phyloP scores from a whole-genome alignment of 2,797 vertebrate species.

The Glossophaga mutica region DNA sequence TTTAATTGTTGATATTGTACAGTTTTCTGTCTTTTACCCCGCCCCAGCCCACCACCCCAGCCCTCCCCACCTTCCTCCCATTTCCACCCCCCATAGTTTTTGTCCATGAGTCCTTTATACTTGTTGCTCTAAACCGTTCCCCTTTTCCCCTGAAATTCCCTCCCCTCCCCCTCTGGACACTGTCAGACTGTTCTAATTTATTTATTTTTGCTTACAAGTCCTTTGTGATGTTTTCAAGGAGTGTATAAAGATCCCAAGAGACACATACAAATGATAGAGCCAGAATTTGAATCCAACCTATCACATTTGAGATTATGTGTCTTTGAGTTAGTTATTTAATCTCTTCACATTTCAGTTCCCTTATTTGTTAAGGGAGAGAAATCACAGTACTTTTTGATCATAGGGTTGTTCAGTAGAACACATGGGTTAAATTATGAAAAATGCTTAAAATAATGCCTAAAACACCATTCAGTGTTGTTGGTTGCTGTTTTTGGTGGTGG shows the following conservation, averaged over 20 bases:
- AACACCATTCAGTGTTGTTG: neutral
- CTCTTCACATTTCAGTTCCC: neutral
- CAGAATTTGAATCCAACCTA: neutral
- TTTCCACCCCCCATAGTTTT: no score
- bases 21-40: no score
- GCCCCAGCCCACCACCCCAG: no score
- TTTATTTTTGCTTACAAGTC: neutral
- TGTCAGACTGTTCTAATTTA: no score
- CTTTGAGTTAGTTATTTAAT: neutral
- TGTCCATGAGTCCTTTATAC: no score
- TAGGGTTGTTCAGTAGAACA: neutral
- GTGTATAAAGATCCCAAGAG: neutral
- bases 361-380: neutral
- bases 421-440: neutral
- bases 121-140: no score
- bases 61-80: no score
- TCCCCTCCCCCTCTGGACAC: no score
- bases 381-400: neutral
- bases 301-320: neutral
- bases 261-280: neutral
- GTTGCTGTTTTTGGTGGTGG: neutral
- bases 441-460: neutral
- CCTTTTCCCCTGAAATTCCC: no score
- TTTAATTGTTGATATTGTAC: no score
- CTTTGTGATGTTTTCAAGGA: neutral